Percentiles rank a stretch among this genome's conserved stretches.
Conservation (phyloP, 2,797 vertebrate genomes). For the Melanotaenia maccullochi region DNA sequence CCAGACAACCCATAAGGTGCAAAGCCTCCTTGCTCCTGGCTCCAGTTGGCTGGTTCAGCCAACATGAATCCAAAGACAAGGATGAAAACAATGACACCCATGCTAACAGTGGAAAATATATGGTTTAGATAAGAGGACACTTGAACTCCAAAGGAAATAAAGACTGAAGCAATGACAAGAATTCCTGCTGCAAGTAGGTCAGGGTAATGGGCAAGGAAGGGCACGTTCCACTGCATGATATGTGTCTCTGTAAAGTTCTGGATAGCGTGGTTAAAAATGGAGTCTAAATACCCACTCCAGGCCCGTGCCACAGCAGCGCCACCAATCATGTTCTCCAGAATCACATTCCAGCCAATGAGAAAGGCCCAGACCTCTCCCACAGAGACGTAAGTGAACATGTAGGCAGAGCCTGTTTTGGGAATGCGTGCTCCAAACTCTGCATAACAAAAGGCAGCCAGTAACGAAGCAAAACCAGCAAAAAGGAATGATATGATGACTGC, state of each 20-base stretch:
- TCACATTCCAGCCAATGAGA: conserved; percentile 96
- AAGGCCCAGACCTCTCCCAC: conserved; percentile 98
- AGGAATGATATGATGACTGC: conserved; percentile 91
- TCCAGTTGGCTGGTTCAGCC: conserved; percentile 91
- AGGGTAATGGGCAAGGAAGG: conserved; percentile 91
- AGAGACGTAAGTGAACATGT: conserved; percentile 97
- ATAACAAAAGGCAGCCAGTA: conserved; percentile 95
- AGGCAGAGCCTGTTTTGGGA: conserved; percentile 95
- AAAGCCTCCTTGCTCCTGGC: conserved; percentile 90
- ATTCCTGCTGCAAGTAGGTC: conserved; percentile 91
- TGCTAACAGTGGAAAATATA: conserved; percentile 89
- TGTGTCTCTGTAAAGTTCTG: conserved; percentile 93
- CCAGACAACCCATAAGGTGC: conserved; percentile 91
- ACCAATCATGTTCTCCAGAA: conserved; percentile 96
- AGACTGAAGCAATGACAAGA: conserved; percentile 88
- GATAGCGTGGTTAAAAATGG: conserved; percentile 93
- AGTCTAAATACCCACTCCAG: conserved; percentile 96
- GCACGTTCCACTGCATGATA: conserved; percentile 89
- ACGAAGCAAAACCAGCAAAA: conserved; percentile 90
- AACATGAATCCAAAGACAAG: conserved; percentile 92
- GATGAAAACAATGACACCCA: conserved; percentile 90
- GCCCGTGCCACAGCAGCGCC: conserved; percentile 93
- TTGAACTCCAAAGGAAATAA: conserved; percentile 94
- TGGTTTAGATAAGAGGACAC: conserved; percentile 97
- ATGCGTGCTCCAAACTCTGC: conserved; percentile 95